Percentiles rank a stretch among this genome's conserved stretches.
phyloP scores from a whole-genome alignment of 2,113 vertebrate species.

The Gulo gulo region DNA sequence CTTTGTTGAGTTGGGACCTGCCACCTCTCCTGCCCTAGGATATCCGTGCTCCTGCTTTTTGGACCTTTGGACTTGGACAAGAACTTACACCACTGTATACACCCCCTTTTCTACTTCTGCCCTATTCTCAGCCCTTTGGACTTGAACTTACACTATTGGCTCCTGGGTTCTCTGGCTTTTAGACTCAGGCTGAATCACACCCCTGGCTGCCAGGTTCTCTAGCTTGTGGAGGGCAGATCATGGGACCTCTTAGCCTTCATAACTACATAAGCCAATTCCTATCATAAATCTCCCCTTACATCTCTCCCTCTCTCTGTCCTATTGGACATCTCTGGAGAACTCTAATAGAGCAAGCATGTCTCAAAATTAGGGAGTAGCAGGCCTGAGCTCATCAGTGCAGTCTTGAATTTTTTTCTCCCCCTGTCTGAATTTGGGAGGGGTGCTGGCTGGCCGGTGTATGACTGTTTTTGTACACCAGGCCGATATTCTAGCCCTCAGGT shows the following conservation, averaged over 20 bases:
- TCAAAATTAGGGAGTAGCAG: not conserved
- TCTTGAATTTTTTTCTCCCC: not conserved
- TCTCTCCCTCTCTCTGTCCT: not conserved
- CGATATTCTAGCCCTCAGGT: not conserved
- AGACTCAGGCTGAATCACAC: not conserved
- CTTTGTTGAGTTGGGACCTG: not conserved
- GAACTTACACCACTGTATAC: not conserved
- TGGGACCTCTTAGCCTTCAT: not conserved
- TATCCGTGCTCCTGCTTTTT: not conserved
- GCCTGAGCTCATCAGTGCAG: not conserved
- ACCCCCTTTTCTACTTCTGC: not conserved
- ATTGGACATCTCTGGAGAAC: not conserved
- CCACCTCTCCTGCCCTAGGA: not conserved
- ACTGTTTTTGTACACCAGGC: not conserved
- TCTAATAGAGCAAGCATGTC: not conserved
- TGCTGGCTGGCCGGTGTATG: not conserved
- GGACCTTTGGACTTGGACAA: not conserved
- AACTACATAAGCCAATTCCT: not conserved
- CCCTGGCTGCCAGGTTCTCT: not conserved
- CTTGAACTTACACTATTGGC: not conserved
- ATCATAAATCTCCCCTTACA: not conserved
- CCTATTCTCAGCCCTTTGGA: not conserved
- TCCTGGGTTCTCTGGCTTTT: too few relatives aligned
- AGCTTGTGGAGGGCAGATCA: too few relatives aligned
- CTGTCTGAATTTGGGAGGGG: not conserved